Evolutionary conservation across 2,888 invertebrate species (phyloP).

Genomic region (Colostygia pectinataria): DNA sequence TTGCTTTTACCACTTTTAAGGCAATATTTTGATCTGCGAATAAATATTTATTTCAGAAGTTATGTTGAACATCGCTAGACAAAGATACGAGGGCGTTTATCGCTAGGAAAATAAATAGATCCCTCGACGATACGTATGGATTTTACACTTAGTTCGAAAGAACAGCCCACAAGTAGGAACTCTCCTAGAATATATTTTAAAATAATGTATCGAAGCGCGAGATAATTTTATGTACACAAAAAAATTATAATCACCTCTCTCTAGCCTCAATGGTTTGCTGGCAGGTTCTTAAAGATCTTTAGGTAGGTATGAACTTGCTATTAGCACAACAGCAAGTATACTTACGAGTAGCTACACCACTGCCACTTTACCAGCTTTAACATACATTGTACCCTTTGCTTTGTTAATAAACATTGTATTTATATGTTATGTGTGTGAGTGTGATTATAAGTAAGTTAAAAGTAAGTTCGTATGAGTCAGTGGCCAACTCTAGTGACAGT

Average conservation of each 20-base stretch:
- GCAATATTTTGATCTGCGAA: too few relatives aligned
- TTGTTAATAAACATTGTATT: not conserved
- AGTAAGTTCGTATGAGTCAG: too few relatives aligned
- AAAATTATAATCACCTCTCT: too few relatives aligned
- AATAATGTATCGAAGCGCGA: too few relatives aligned
- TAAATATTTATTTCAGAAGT: not conserved
- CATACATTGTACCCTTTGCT: not conserved
- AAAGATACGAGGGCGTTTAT: constrained; percentile 43
- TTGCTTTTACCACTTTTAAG: too few relatives aligned
- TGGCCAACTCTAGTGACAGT: too few relatives aligned
- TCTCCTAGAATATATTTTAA: constrained; percentile 4
- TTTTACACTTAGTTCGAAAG: constrained; percentile 37
- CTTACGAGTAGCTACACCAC: too few relatives aligned
- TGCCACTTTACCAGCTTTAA: not conserved
- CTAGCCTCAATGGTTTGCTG: too few relatives aligned
- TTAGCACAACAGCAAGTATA: not conserved
- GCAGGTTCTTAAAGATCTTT: too few relatives aligned
- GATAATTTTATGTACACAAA: not conserved
- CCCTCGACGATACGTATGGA: constrained; percentile 48
- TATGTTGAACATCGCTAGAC: constrained; percentile 24
- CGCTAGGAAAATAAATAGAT: constrained; percentile 49
- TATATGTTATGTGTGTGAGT: too few relatives aligned
- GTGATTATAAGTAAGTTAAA: too few relatives aligned
- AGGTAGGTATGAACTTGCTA: too few relatives aligned
- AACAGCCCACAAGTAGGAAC: not conserved